phyloP scores from a whole-genome alignment of 2,113 vertebrate species.

The Mesoclemmys tuberculata region DNA sequence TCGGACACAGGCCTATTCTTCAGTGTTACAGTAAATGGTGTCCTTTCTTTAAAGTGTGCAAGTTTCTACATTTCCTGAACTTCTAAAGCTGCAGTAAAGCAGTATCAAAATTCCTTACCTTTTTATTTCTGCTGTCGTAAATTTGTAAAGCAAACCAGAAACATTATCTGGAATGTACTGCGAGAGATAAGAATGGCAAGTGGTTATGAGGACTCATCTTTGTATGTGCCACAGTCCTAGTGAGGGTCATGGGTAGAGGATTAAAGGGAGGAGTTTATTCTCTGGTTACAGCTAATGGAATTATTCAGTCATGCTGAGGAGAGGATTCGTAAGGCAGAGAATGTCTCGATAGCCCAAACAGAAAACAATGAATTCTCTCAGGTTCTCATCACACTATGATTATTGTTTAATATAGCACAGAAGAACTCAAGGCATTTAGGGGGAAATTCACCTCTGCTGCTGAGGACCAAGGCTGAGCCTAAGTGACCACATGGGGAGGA shows the following conservation, averaged over 20 bases:
- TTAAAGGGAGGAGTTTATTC: conserved; percentile 8
- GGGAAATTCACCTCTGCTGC: conserved; percentile 48
- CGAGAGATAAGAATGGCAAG: conserved; percentile 18
- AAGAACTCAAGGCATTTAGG: conserved; percentile 48
- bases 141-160: conserved; percentile 28
- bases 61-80: conserved; percentile 53
- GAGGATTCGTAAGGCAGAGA: conserved; percentile 56
- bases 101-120: conserved; percentile 43
- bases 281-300: conserved; percentile 47
- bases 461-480: neutral
- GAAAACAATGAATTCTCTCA: conserved; percentile 61
- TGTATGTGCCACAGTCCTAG: neutral
- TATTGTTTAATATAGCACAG: conserved; percentile 61
- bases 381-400: conserved; percentile 54
- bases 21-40: conserved; percentile 59
- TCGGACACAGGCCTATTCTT: conserved; percentile 28
- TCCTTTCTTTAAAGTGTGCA: conserved; percentile 46
- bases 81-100: conserved; percentile 48
- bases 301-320: conserved; percentile 59
- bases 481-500: neutral
- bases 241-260: conserved; percentile 28
- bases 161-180: conserved; percentile 18
- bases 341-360: conserved; percentile 63
- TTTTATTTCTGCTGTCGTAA: conserved; percentile 55
- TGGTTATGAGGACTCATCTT: neutral